Percentiles rank a stretch among this genome's conserved stretches.
Conservation (phyloP, 2,888 invertebrate species). For the Synanthedon myopaeformis region DNA sequence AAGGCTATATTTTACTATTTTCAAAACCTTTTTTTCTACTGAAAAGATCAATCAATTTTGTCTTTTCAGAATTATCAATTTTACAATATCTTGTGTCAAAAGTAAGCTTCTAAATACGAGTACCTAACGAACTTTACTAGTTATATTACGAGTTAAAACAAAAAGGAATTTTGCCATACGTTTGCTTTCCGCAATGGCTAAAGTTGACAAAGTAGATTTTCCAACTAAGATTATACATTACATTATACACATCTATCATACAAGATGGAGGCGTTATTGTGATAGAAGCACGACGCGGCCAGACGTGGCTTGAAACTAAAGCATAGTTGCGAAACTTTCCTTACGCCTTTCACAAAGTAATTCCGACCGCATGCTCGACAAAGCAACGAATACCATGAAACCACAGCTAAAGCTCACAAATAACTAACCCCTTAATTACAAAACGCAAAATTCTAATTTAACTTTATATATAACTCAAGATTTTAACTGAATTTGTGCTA, state of each 20-base stretch:
- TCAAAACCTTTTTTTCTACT: too few relatives aligned
- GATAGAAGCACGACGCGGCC: constrained; percentile 12
- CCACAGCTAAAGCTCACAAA: constrained; percentile 15
- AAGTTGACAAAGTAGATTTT: background rate
- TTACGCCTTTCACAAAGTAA: constrained; percentile 32
- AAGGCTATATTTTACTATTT: too few relatives aligned
- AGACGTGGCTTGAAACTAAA: constrained; percentile 18
- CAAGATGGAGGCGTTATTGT: constrained; percentile 5
- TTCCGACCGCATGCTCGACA: constrained; percentile 21
- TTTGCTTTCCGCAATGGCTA: background rate
- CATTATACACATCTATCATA: background rate
- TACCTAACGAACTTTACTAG: too few relatives aligned
- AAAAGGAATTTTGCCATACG: background rate
- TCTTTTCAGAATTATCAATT: too few relatives aligned
- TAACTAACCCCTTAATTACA: too few relatives aligned
- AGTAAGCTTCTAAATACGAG: too few relatives aligned
- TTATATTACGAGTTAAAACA: too few relatives aligned
- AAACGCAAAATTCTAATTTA: too few relatives aligned
- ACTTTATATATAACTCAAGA: too few relatives aligned
- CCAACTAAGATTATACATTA: background rate
- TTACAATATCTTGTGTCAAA: too few relatives aligned
- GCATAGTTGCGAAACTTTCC: constrained; percentile 32
- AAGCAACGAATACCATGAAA: constrained; percentile 30
- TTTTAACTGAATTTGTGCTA: too few relatives aligned
- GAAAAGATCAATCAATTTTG: too few relatives aligned